These are phyloP conservation scores for Myocastor coypus DNA, from an alignment of 2,113 vertebrate genomes.

Conservation along the genomic window DNA sequence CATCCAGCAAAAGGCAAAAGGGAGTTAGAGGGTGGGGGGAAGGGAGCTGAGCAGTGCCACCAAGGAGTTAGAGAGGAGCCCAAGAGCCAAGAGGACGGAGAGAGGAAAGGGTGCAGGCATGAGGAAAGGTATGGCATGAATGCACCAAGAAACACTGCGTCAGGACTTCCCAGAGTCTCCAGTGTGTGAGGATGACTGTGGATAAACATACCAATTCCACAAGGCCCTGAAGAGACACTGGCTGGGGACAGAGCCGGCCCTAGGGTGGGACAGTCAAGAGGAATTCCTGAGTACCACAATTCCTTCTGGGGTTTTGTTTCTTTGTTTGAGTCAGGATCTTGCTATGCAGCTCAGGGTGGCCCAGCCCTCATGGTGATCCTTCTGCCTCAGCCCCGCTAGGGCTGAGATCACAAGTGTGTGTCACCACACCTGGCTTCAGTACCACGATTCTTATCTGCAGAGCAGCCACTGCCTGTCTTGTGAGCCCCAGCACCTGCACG, in stretches of 20 bases:
- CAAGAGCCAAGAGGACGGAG: not conserved
- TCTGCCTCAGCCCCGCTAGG: not conserved
- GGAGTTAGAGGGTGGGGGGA: not conserved
- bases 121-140: not conserved
- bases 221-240: not conserved
- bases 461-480: not conserved
- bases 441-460: constrained; percentile 32
- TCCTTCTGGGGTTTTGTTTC: not conserved
- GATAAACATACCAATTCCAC: not conserved
- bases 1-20: not conserved
- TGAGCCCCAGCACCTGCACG: not conserved
- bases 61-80: not conserved
- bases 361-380: not conserved
- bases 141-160: not conserved
- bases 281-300: not conserved
- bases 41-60: not conserved
- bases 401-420: not conserved
- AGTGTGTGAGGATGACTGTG: fast-evolving
- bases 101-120: not conserved
- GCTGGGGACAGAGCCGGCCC: not conserved
- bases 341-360: not conserved
- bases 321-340: not conserved
- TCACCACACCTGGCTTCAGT: not conserved
- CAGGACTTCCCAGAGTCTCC: not conserved
- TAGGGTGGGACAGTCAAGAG: not conserved